phyloP scores from a whole-genome alignment of 2,113 vertebrate genomes.

The Oxyura jamaicensis region DNA sequence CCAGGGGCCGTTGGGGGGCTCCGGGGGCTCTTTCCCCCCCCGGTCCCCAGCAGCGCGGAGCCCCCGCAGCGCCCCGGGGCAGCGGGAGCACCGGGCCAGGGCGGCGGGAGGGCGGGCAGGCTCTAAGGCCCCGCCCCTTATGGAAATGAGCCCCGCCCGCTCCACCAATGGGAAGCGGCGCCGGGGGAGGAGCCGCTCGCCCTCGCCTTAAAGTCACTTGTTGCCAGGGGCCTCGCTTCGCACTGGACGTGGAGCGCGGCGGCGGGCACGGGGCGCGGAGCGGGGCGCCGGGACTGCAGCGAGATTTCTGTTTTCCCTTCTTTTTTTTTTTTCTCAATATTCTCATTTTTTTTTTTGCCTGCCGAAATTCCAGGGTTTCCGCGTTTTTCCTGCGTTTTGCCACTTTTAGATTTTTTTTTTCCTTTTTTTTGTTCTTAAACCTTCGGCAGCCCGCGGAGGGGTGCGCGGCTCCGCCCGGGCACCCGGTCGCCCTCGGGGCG shows the following conservation, averaged over 20 bases:
- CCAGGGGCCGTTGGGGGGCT: not conserved
- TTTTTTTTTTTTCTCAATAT: too few species aligned
- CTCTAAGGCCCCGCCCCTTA: not conserved
- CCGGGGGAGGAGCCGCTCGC: constrained; percentile 14
- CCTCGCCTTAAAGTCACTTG: constrained; percentile 69
- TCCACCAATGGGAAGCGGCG: constrained; percentile 8
- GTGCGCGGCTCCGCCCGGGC: not conserved
- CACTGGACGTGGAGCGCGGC: constrained; percentile 21
- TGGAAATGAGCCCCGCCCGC: not conserved
- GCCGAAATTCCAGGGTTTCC: too few species aligned
- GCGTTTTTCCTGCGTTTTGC: not conserved
- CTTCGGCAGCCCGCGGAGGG: not conserved
- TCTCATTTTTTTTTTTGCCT: too few species aligned
- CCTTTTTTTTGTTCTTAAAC: not conserved
- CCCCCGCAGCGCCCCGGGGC: not conserved
- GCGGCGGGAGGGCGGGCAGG: too few species aligned
- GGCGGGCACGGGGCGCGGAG: not conserved
- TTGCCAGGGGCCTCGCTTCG: constrained; percentile 24
- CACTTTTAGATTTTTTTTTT: not conserved
- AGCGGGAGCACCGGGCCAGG: not conserved
- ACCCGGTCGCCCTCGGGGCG: not conserved
- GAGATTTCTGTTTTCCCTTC: not conserved
- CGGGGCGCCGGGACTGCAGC: not conserved
- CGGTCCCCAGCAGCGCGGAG: not conserved
- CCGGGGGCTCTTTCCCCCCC: too few species aligned